A percentile compares a stretch with the other conserved stretches of the same genome.
phyloP scores from a whole-genome alignment of 2,113 vertebrate genomes.

The Alces alces region DNA sequence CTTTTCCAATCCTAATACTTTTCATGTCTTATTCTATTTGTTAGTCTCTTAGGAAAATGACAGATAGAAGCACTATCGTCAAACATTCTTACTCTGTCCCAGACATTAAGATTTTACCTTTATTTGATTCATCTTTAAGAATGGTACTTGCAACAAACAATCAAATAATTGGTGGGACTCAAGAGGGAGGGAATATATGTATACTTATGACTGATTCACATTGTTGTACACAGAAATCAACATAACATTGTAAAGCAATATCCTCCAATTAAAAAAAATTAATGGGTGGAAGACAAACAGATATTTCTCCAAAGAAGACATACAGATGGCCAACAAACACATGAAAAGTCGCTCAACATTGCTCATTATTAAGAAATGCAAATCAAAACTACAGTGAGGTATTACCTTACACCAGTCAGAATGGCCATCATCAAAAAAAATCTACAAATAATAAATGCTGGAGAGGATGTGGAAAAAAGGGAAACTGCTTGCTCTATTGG shows the following conservation, averaged over 20 bases:
- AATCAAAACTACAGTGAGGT: neutral
- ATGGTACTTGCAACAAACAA: neutral
- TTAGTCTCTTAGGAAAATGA: neutral
- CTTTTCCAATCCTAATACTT: neutral
- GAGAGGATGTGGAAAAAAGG: neutral
- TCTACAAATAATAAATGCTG: neutral
- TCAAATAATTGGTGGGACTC: neutral
- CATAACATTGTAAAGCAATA: neutral
- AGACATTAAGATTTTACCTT: neutral
- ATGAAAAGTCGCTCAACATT: neutral
- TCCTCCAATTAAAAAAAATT: neutral
- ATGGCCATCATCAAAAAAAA: neutral
- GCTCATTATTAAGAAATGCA: neutral
- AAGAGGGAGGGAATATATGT: neutral
- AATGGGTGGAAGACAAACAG: neutral
- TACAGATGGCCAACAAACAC: neutral
- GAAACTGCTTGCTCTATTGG: neutral
- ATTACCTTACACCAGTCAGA: neutral
- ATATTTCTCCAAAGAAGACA: neutral
- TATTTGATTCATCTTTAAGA: neutral
- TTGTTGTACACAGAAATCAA: neutral
- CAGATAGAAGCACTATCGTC: neutral
- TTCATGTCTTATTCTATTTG: neutral
- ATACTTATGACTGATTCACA: neutral
- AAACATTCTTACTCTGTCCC: neutral